Base-by-base conservation (phyloP, 2,797 vertebrate species). In the Ciconia nigra region DNA sequence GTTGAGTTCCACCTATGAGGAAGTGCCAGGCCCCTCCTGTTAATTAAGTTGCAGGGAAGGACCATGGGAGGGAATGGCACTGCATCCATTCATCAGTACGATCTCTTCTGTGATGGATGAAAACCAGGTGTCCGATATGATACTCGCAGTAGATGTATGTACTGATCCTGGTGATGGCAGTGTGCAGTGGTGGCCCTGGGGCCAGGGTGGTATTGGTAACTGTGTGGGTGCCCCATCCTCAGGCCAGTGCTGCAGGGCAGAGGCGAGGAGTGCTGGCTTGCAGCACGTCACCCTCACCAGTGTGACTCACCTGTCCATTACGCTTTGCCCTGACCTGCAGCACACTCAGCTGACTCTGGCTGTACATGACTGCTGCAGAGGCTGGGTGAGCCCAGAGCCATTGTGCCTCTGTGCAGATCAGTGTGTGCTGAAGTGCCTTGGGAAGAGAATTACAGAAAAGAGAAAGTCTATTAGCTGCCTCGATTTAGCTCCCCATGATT, bases 121-220 rank as follows among this genome's bases (percentile, higher is more conserved):
- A 71, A 41, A 16, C 22, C 21, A 28, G 11, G 9, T 39, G 24
- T 58, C 54, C 0, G 2, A 37, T 25, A 1, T 17, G 46, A 10
- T 35, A 42, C 47, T 66, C 0, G 0, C 24, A 37, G 66, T 14
- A 44, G 29, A 12, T 37, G 17, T 18, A 13, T 0, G 7, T 65
- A 10, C 17, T 14, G 46, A 33, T 55, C 24, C 6, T 15, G 52
- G 39, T 5, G 26, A 26, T 41, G 35, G 59, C 49, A 67, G 28
- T 0, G 1, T 0, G 3, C 10, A 33, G 72, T 0, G 1, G 41
- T 31, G 46, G 29, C 62, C 25, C 26, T n/a, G 33, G 51, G 15
- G 33, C 61, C 21, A 8, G 12, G 19, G 51, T 39, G 33, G 18
- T 81, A 25, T 39, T 35, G 41, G 24, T 59, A 69, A 15, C 51